Evolutionary conservation across 1,140 invertebrate genomes (phyloP).

Genomic region (Heliothis virescens): DNA sequence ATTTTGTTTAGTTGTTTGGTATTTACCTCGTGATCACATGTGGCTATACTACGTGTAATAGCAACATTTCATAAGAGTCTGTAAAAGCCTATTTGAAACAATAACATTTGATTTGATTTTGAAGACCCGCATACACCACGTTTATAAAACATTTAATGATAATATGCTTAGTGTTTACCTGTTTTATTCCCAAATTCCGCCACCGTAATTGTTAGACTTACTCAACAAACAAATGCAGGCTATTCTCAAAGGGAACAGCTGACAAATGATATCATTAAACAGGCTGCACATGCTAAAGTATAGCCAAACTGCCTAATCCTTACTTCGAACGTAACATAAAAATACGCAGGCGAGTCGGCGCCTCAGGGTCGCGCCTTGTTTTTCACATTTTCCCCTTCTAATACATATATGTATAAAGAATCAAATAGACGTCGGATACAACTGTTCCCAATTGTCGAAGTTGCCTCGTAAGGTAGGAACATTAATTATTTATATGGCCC

Average conservation of each 20-base stretch:
- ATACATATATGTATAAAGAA: slow-evolving; percentile 20
- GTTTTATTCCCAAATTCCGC: no score
- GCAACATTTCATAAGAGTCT: no score
- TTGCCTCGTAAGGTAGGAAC: neutral
- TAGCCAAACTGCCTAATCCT: neutral
- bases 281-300: slow-evolving; percentile 1
- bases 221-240: no score
- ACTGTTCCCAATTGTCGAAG: slow-evolving; percentile 37
- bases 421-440: slow-evolving; percentile 28
- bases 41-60: no score
- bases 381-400: slow-evolving; percentile 5
- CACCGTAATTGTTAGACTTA: no score
- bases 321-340: slow-evolving; percentile 22
- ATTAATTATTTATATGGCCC: slow-evolving; percentile 41
- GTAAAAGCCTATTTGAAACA: no score
- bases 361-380: slow-evolving; percentile 3
- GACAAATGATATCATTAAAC: no score
- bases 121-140: no score
- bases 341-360: slow-evolving; percentile 4
- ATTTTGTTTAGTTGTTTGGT: neutral
- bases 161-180: no score
- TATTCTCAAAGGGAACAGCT: no score
- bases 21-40: neutral
- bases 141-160: no score
- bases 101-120: no score